Evolutionary conservation across 1,140 invertebrate genomes (phyloP).

Genomic region (Agrilus planipennis): DNA sequence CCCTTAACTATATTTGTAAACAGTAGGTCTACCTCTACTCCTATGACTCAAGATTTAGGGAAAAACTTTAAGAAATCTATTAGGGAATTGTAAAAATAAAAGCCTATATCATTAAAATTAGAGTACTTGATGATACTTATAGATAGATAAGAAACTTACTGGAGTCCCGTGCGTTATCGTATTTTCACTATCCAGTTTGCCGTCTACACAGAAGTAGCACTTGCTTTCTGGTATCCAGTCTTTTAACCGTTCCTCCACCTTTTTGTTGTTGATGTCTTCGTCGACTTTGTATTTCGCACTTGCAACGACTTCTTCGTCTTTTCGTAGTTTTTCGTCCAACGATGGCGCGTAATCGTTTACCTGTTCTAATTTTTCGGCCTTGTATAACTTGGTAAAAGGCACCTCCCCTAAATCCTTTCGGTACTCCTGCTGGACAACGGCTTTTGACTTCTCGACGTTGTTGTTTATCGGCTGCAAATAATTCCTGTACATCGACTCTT

Average conservation of each 20-base stretch:
- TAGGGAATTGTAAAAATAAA: too few relatives aligned
- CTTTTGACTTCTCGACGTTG: conserved; percentile 28
- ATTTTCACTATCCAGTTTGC: conserved; percentile 48
- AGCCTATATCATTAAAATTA: too few relatives aligned
- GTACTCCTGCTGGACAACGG: conserved; percentile 16
- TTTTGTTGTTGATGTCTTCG: conserved; percentile 33
- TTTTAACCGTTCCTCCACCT: conserved; percentile 30
- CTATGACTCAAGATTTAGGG: too few relatives aligned
- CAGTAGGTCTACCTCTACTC: too few relatives aligned
- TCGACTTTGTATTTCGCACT: conserved; percentile 36
- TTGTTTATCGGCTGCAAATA: conserved; percentile 36
- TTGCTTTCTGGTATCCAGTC: conserved; percentile 78
- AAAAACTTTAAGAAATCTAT: too few relatives aligned
- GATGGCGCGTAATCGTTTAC: conserved; percentile 24
- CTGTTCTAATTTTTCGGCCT: conserved; percentile 8
- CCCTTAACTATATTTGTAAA: too few relatives aligned
- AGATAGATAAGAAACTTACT: too few relatives aligned
- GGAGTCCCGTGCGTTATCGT: conserved; percentile 45
- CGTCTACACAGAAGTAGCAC: conserved; percentile 79
- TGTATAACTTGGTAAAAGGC: too few relatives aligned
- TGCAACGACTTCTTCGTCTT: conserved; percentile 24
- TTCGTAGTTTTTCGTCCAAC: conserved; percentile 9
- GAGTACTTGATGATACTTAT: too few relatives aligned
- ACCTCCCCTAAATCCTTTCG: conserved; percentile 2
- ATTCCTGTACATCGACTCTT: conserved; percentile 62